Percentiles rank a stretch among this genome's conserved stretches.
Conservation (phyloP, 2,888 invertebrate species). For the Nasonovia ribisnigri region DNA sequence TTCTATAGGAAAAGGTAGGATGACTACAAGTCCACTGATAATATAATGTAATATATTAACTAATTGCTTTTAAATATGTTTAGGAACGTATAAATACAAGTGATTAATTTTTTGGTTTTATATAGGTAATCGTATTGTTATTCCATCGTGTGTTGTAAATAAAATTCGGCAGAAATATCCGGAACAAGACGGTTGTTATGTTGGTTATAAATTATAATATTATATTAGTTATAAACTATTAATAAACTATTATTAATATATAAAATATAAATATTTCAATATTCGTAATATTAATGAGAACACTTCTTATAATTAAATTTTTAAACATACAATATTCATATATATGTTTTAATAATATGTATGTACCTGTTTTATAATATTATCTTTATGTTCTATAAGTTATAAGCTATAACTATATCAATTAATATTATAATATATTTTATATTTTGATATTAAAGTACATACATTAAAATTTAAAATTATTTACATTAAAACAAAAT, state of each 20-base stretch:
- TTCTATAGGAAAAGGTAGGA: conserved; percentile 3
- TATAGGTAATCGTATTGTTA: conserved; percentile 7
- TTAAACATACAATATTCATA: neutral
- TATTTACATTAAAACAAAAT: neutral
- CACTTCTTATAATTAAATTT: conserved; percentile 7
- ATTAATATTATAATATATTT: neutral
- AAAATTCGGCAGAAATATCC: conserved; percentile 27
- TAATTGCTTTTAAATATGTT: neutral
- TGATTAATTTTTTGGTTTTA: too few species aligned
- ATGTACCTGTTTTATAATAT: neutral
- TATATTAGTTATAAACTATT: neutral
- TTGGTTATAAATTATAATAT: conserved; percentile 14
- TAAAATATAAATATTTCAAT: conserved; percentile 10
- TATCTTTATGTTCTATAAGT: neutral
- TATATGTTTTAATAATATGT: neutral
- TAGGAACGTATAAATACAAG: too few species aligned
- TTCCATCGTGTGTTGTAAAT: conserved; percentile 13
- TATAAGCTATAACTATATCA: neutral
- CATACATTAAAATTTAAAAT: neutral
- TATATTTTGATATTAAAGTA: neutral
- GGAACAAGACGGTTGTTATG: conserved; percentile 2
- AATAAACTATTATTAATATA: neutral
- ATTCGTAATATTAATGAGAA: neutral
- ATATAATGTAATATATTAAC: neutral
- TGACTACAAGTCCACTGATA: neutral